Evolutionary conservation across 2,113 vertebrate species (phyloP).

Genomic region (Gnathonemus longibarbis): DNA sequence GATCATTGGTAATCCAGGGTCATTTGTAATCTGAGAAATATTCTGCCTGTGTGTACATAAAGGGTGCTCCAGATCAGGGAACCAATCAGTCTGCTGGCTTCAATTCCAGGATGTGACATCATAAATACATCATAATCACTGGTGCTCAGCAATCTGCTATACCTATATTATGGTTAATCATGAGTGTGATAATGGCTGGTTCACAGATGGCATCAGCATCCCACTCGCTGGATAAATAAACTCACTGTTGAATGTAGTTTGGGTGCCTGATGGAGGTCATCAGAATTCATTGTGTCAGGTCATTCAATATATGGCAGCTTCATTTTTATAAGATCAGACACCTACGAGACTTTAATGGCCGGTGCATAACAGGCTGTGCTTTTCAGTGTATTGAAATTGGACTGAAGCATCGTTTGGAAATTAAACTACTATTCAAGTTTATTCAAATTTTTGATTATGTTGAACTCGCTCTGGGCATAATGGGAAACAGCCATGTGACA

Average conservation of each 20-base stretch:
- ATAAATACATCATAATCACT: not conserved
- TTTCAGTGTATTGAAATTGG: not conserved
- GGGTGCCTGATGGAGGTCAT: not conserved
- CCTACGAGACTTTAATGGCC: not conserved
- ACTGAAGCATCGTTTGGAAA: not conserved
- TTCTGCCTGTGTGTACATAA: not conserved
- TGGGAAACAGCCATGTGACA: not conserved
- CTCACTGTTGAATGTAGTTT: not conserved
- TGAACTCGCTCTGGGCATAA: not conserved
- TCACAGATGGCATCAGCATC: not conserved
- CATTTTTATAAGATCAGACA: not conserved
- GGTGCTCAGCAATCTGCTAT: not conserved
- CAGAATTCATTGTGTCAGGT: not conserved
- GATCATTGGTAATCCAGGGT: not conserved
- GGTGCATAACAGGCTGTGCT: not conserved
- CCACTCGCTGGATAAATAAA: not conserved
- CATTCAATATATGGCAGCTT: not conserved
- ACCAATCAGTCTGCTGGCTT: not conserved
- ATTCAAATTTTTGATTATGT: not conserved
- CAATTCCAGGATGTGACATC: not conserved
- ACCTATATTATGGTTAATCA: not conserved
- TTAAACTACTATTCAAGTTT: not conserved
- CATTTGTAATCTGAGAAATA: not conserved
- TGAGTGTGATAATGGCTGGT: not conserved
- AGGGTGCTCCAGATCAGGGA: not conserved